These are phyloP conservation scores for Incurvaria masculella DNA, from an alignment of 2,888 invertebrate species.

Conservation along the genomic window DNA sequence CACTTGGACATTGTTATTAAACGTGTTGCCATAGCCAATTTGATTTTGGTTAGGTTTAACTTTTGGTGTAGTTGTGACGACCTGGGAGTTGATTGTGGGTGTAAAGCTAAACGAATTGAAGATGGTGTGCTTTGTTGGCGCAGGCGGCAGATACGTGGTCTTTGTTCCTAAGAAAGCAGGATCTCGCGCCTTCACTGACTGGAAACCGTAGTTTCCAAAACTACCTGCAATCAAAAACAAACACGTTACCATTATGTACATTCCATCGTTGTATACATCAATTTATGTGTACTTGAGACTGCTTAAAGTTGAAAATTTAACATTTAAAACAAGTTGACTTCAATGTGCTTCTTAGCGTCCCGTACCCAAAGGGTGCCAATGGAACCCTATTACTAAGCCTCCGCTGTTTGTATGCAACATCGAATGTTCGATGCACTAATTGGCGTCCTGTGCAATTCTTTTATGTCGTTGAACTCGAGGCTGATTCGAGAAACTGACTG, in stretches of 20 bases:
- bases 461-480: no score
- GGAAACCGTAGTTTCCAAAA: conserved; percentile 59
- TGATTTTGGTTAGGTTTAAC: conserved; percentile 35
- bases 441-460: no score
- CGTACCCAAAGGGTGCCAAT: no score
- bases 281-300: no score
- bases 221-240: conserved; percentile 37
- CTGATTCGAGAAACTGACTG: no score
- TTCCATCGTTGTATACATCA: not conserved
- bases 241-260: not conserved
- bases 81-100: conserved; percentile 35
- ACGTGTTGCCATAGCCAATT: conserved; percentile 34
- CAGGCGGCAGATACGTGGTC: conserved; percentile 39
- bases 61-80: conserved; percentile 33
- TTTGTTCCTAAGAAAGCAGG: conserved; percentile 39
- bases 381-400: no score
- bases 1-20: conserved; percentile 43
- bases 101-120: conserved; percentile 41
- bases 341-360: no score
- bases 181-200: conserved; percentile 51
- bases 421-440: no score
- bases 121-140: conserved; percentile 39
- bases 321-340: no score
- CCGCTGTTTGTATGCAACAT: no score
- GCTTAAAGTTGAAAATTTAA: no score